Conservation (phyloP, 1,140 invertebrate genomes). For the Platyscapa corneri region DNA sequence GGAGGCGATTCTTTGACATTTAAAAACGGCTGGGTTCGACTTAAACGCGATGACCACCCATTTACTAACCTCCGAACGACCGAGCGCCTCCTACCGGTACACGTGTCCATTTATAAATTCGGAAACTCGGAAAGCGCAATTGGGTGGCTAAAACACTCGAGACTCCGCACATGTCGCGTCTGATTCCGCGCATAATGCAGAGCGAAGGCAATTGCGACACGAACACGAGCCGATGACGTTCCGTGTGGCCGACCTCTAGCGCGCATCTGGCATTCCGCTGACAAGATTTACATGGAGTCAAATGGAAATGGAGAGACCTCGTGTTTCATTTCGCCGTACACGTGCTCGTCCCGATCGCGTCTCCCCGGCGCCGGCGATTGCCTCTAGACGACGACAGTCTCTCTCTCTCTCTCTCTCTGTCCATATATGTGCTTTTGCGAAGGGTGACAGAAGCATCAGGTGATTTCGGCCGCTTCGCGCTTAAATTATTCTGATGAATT, state of each 20-base stretch:
- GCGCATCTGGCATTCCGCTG: conserved; percentile 58
- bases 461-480: background rate
- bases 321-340: conserved; percentile 61
- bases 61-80: background rate
- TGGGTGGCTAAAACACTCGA: background rate
- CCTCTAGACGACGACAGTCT: too few species aligned
- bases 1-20: too few species aligned
- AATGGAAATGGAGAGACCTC: conserved; percentile 56
- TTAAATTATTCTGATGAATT: background rate
- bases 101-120: conserved; percentile 6
- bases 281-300: conserved; percentile 60
- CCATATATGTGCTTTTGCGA: background rate
- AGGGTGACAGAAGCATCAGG: background rate
- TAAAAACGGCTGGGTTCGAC: too few species aligned
- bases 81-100: background rate
- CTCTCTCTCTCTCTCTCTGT: too few species aligned
- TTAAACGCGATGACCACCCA: background rate
- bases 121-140: background rate
- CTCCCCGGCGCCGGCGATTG: background rate
- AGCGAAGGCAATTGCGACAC: conserved; percentile 17
- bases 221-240: conserved; percentile 11
- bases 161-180: background rate
- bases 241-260: background rate
- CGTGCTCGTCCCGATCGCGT: conserved; percentile 44
- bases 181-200: conserved; percentile 22